Evolutionary conservation across 2,113 vertebrate species (phyloP).

Genomic region (Brienomyrus longianalis): DNA sequence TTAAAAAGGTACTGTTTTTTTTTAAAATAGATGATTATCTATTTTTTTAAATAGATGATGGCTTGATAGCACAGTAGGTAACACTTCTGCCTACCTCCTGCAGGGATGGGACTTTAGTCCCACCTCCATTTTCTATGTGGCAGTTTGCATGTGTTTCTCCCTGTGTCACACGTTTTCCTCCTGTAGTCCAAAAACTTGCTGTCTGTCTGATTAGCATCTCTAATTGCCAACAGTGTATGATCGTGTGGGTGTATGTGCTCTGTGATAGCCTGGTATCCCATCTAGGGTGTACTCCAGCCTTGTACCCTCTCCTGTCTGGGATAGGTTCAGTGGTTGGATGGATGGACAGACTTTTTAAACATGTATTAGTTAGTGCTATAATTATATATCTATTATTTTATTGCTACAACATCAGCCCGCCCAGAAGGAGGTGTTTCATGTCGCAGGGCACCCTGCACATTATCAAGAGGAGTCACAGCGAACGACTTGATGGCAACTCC

Average conservation of each 20-base stretch:
- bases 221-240: too few species aligned
- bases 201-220: background rate
- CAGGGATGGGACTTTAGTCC: background rate
- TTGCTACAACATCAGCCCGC: background rate
- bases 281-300: background rate
- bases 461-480: background rate
- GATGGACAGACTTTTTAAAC: background rate
- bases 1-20: background rate
- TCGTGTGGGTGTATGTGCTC: background rate
- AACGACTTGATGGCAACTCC: background rate
- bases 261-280: background rate
- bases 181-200: background rate
- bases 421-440: background rate
- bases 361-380: background rate
- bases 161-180: background rate
- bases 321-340: background rate
- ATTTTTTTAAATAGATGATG: background rate
- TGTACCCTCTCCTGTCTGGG: background rate
- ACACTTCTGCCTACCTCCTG: background rate
- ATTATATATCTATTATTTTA: background rate
- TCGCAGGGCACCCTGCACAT: background rate
- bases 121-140: background rate
- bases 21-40: background rate
- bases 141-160: background rate
- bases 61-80: background rate